phyloP scores from a whole-genome alignment of 2,888 invertebrate species.

The Pharmacophagus antenor region DNA sequence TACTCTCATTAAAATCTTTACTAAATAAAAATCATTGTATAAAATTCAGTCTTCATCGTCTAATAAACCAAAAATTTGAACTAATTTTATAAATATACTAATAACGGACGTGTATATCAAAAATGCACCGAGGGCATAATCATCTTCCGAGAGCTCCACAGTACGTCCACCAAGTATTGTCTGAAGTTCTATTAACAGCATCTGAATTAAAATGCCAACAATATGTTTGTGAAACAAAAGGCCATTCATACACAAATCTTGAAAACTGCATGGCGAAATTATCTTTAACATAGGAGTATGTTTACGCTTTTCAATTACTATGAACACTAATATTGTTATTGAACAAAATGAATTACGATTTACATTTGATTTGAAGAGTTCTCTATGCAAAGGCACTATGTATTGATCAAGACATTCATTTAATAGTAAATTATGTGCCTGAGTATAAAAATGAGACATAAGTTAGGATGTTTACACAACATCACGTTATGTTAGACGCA shows the following conservation, averaged over 20 bases:
- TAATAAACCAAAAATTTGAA: constrained; percentile 42
- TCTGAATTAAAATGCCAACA: constrained; percentile 40
- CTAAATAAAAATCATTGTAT: not conserved
- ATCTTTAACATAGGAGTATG: too few species aligned
- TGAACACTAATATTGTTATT: not conserved
- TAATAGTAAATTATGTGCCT: too few species aligned
- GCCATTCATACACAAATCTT: not conserved
- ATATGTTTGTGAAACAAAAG: constrained; percentile 1
- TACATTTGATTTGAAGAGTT: too few species aligned
- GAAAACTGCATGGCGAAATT: not conserved
- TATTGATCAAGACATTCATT: too few species aligned
- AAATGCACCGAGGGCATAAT: constrained; percentile 50
- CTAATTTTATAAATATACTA: constrained; percentile 48
- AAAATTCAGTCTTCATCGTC: constrained; percentile 26
- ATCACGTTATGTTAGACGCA: too few species aligned
- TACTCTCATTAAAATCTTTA: not conserved
- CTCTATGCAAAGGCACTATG: too few species aligned
- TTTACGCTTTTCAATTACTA: not conserved
- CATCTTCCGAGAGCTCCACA: constrained; percentile 46
- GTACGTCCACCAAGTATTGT: constrained; percentile 53
- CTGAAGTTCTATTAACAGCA: constrained; percentile 53
- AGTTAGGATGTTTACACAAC: too few species aligned
- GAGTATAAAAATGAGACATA: too few species aligned
- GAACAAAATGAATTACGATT: too few species aligned
- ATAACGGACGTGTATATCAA: constrained; percentile 51